These are phyloP conservation scores for Melipona bicolor DNA, from an alignment of 2,888 invertebrate species.

Conservation along the genomic window DNA sequence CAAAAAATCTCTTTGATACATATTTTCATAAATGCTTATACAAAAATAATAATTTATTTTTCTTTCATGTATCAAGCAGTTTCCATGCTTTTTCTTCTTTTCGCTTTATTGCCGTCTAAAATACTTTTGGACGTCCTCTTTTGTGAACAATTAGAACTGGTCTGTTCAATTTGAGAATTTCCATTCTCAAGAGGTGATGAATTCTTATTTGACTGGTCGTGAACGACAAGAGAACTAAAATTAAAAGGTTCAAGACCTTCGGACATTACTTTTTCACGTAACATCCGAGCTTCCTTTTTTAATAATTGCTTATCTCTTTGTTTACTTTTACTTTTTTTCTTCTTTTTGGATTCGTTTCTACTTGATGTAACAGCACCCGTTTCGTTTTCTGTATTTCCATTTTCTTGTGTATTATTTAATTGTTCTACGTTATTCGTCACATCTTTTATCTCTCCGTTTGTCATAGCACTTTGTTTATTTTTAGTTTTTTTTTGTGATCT, in stretches of 20 bases:
- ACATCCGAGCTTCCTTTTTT: constrained; percentile 84
- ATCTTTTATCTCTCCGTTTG: constrained; percentile 71
- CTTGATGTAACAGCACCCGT: constrained; percentile 50
- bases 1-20: constrained; percentile 51
- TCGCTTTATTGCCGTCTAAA: constrained; percentile 66
- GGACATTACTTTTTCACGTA: constrained; percentile 84
- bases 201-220: constrained; percentile 54
- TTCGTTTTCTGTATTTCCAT: constrained; percentile 49
- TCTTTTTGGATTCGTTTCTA: constrained; percentile 77
- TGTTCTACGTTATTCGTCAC: constrained; percentile 67
- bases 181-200: constrained; percentile 66
- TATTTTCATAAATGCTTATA: constrained; percentile 66
- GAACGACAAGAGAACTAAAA: constrained; percentile 76
- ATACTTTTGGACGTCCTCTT: constrained; percentile 59
- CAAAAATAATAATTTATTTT: constrained; percentile 72
- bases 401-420: constrained; percentile 55
- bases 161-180: constrained; percentile 34
- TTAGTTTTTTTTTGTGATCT: constrained; percentile 58
- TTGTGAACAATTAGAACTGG: constrained; percentile 40
- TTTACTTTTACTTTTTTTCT: constrained; percentile 77
- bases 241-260: constrained; percentile 83
- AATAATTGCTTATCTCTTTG: constrained; percentile 82
- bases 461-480: constrained; percentile 70
- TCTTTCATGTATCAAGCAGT: constrained; percentile 49
- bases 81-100: constrained; percentile 71